These are phyloP conservation scores for Lytechinus pictus DNA, from an alignment of 35 echinoderm and acorn worm genomes.

Conservation along the genomic window DNA sequence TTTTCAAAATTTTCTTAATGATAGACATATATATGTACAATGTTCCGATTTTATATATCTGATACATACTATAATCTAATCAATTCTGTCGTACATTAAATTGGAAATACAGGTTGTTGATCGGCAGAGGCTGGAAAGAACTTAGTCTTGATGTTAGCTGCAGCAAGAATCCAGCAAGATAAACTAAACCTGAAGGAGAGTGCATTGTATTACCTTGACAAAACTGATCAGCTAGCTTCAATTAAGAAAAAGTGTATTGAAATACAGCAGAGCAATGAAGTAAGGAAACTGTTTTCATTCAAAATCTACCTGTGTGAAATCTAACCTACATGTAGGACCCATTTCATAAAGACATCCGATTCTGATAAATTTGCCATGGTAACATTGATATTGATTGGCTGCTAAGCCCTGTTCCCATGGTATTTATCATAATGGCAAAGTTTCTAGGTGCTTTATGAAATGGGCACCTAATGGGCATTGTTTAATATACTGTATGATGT, in stretches of 20 bases:
- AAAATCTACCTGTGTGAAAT: not conserved
- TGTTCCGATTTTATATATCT: not conserved
- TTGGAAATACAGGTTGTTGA: not conserved
- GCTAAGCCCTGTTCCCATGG: no score
- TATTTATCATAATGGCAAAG: no score
- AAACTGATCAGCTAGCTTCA: constrained; percentile 29
- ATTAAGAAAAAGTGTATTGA: constrained; percentile 23
- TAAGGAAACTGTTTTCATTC: not conserved
- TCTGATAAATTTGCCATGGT: no score
- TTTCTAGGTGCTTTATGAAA: no score
- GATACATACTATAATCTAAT: not conserved
- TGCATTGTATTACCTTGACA: not conserved
- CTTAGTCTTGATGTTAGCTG: constrained; percentile 47
- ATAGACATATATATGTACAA: no score
- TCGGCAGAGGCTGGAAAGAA: not conserved
- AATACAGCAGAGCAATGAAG: constrained; percentile 39
- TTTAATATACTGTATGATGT: no score
- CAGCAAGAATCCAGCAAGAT: constrained; percentile 27
- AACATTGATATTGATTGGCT: no score
- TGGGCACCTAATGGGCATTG: no score
- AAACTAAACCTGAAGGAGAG: constrained; percentile 38
- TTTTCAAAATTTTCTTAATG: not conserved
- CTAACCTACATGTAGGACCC: no score
- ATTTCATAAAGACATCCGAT: no score
- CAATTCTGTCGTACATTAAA: not conserved